Conservation (phyloP, 2,888 invertebrate genomes). For the Coleophora deauratella region DNA sequence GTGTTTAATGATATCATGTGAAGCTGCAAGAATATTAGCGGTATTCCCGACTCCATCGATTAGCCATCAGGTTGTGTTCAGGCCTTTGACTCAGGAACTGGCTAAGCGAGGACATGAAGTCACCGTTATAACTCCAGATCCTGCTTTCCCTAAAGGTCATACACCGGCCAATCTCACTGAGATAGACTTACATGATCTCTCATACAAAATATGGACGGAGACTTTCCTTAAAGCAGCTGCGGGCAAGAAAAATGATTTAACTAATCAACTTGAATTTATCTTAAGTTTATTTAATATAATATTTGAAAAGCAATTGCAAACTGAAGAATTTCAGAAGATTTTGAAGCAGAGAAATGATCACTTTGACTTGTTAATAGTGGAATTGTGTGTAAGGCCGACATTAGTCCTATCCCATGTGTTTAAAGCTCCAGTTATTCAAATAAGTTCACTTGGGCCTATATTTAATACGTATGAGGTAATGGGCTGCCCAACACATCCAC, state of each 20-base stretch:
- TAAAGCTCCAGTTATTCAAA: constrained; percentile 28
- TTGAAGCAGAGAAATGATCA: constrained; percentile 18
- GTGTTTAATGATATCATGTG: constrained; percentile 1
- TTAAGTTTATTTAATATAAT: constrained; percentile 6
- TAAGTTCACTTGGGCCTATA: constrained; percentile 28
- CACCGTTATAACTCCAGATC: constrained; percentile 49
- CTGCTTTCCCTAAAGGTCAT: constrained; percentile 31
- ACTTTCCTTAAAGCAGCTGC: constrained; percentile 9
- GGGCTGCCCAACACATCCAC: constrained; percentile 22
- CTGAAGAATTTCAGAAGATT: constrained; percentile 20
- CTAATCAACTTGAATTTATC: constrained; percentile 5
- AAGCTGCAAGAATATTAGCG: constrained; percentile 26
- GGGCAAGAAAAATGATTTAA: constrained; percentile 12
- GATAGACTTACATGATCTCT: constrained; percentile 40
- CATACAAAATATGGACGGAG: constrained; percentile 24
- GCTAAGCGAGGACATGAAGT: constrained; percentile 56
- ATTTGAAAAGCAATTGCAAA: constrained; percentile 21
- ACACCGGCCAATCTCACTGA: constrained; percentile 44
- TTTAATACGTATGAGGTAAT: constrained; percentile 11
- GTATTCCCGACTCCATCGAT: constrained; percentile 47
- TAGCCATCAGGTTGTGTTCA: constrained; percentile 59
- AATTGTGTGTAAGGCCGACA: constrained; percentile 20
- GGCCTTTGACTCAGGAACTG: constrained; percentile 46
- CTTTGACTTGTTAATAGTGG: constrained; percentile 32
- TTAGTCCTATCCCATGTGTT: constrained; percentile 23